Evolutionary conservation across 2,888 invertebrate species (phyloP).

Genomic region (Cephus rjabovi): DNA sequence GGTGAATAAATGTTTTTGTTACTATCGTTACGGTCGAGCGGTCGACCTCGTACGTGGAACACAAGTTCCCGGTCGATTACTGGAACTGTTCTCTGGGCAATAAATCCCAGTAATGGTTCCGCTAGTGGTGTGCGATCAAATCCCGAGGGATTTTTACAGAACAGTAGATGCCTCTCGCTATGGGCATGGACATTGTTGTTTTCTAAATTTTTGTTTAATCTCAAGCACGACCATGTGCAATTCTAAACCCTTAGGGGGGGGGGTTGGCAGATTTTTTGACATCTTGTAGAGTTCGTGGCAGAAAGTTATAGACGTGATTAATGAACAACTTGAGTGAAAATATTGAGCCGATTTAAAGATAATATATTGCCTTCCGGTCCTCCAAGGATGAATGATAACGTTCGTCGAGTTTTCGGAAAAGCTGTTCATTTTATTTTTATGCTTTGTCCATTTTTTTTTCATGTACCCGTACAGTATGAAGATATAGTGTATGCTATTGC

Average conservation of each 20-base stretch:
- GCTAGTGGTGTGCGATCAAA: neutral
- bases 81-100: neutral
- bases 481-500: neutral
- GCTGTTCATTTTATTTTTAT: neutral
- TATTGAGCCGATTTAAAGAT: too few relatives aligned
- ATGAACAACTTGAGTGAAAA: too few relatives aligned
- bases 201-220: neutral
- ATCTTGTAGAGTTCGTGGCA: too few relatives aligned
- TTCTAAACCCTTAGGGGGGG: neutral
- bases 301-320: too few relatives aligned
- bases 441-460: neutral
- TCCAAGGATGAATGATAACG: neutral
- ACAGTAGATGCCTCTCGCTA: neutral
- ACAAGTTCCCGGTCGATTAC: slow-evolving; percentile 14
- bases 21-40: neutral
- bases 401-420: neutral
- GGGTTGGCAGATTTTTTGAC: too few relatives aligned
- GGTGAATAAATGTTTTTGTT: slow-evolving; percentile 34
- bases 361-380: too few relatives aligned
- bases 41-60: slow-evolving; percentile 14
- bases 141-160: neutral
- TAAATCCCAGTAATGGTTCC: neutral
- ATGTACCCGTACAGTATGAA: neutral
- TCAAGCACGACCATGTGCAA: neutral
- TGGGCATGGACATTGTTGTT: neutral